phyloP scores from a whole-genome alignment of 2,113 vertebrate species.

The Mola mola region DNA sequence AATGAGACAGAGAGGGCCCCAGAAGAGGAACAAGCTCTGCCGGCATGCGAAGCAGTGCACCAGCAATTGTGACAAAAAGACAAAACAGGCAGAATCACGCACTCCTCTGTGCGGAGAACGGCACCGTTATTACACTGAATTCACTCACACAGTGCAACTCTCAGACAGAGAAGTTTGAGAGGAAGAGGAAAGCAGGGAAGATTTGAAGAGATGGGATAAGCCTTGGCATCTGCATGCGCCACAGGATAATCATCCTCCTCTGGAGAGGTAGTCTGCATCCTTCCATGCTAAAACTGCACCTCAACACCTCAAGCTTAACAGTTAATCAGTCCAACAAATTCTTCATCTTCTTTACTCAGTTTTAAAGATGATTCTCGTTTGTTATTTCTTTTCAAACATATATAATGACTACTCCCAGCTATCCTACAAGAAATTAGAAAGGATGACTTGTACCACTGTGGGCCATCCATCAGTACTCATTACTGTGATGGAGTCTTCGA shows the following conservation, averaged over 20 bases:
- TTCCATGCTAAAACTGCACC: conserved; percentile 59
- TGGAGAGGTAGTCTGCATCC: conserved; percentile 51
- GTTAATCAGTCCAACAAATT: no score
- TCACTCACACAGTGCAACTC: conserved; percentile 10
- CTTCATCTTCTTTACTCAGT: neutral
- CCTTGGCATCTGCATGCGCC: conserved; percentile 62
- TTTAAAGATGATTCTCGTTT: neutral
- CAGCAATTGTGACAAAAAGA: conserved; percentile 10
- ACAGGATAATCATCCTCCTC: conserved; percentile 58
- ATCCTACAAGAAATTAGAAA: neutral
- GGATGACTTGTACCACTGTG: conserved; percentile 34
- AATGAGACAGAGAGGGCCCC: conserved; percentile 40
- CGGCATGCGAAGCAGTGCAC: conserved; percentile 19
- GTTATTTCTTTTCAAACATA: neutral
- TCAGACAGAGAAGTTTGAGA: conserved; percentile 4
- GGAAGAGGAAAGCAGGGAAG: neutral
- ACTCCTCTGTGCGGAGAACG: neutral
- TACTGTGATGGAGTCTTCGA: no score
- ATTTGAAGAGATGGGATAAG: conserved; percentile 5
- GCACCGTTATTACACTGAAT: neutral
- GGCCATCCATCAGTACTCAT: no score
- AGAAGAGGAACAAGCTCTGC: conserved; percentile 24
- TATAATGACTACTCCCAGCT: neutral
- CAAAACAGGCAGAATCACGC: neutral
- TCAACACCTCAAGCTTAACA: no score